phyloP scores from a whole-genome alignment of 1,140 invertebrate genomes.

The Cydia amplana region DNA sequence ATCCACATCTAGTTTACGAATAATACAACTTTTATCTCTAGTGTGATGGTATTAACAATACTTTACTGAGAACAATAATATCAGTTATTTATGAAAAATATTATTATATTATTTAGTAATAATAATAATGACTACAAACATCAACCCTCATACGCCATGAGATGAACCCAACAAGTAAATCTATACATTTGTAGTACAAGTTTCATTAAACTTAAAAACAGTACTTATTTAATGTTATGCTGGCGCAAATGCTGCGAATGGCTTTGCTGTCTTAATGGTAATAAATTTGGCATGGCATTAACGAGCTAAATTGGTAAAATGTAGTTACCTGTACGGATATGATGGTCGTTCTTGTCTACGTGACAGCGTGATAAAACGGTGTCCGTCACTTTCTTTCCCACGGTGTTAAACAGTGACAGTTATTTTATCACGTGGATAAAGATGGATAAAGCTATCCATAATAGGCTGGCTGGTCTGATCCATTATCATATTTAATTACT shows the following conservation, averaged over 20 bases:
- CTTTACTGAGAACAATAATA: constrained; percentile 3
- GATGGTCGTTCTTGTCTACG: too few relatives aligned
- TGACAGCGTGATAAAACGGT: too few relatives aligned
- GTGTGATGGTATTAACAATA: constrained; percentile 3
- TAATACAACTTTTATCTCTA: background rate
- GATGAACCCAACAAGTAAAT: background rate
- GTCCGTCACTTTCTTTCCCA: too few relatives aligned
- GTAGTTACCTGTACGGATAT: too few relatives aligned
- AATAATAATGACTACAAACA: background rate
- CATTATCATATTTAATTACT: background rate
- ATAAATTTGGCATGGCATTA: too few relatives aligned
- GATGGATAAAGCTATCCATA: too few relatives aligned
- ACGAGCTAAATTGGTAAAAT: too few relatives aligned
- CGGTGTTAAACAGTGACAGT: too few relatives aligned
- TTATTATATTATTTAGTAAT: too few relatives aligned
- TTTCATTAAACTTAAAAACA: background rate
- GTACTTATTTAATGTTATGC: background rate
- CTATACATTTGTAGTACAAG: background rate
- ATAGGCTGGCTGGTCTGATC: background rate
- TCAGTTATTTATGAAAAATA: background rate
- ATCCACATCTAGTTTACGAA: background rate
- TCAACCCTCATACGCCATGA: background rate
- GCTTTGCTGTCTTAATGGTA: too few relatives aligned
- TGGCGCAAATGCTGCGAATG: background rate
- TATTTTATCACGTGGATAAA: too few relatives aligned